Conservation (phyloP, 2,113 vertebrate species). For the Tor tambroides region DNA sequence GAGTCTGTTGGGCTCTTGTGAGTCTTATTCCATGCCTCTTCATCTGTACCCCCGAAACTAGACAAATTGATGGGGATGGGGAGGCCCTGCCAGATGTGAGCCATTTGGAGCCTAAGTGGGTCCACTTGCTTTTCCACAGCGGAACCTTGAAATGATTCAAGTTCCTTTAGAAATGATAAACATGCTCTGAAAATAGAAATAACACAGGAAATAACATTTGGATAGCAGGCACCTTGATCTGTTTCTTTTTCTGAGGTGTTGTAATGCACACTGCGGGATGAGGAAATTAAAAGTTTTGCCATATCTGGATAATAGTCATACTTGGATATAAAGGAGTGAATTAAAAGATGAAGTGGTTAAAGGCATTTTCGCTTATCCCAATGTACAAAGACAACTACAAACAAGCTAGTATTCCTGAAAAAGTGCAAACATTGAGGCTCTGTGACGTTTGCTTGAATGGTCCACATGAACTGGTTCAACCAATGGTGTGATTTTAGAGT, state of each 20-base stretch:
- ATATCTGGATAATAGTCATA: background rate
- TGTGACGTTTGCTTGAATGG: too few species aligned
- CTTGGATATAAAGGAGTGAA: too few species aligned
- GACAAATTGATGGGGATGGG: background rate
- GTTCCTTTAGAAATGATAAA: slow-evolving; percentile 20
- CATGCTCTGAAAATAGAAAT: background rate
- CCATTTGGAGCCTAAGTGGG: background rate
- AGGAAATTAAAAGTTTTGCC: background rate
- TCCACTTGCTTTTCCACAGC: background rate
- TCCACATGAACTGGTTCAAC: too few species aligned
- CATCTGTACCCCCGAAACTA: background rate
- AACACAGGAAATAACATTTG: slow-evolving; percentile 12
- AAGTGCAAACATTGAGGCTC: too few species aligned
- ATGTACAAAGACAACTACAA: too few species aligned
- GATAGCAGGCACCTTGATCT: background rate
- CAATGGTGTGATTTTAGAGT: too few species aligned
- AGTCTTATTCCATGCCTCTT: background rate
- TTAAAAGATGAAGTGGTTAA: too few species aligned
- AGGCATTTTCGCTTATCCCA: too few species aligned
- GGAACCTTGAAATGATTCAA: background rate
- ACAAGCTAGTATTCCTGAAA: too few species aligned
- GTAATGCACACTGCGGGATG: background rate
- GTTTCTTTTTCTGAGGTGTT: background rate
- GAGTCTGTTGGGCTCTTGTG: background rate
- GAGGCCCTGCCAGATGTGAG: background rate